Conservation (phyloP, 37 sponge, comb jelly and placozoan genomes). For the Bolinopsis microptera region DNA sequence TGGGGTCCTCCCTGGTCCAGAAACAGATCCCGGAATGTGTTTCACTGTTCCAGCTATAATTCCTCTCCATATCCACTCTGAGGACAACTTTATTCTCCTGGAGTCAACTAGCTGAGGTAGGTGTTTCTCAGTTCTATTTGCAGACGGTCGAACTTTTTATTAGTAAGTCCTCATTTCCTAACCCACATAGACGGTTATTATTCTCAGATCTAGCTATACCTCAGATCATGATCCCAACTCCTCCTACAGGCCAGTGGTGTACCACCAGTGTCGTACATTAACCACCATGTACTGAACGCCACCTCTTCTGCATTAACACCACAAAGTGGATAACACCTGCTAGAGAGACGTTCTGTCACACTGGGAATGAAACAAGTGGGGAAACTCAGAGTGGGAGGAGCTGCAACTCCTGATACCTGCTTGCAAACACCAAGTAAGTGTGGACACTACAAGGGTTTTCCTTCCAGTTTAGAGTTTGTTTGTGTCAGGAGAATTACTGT, state of each 20-base stretch:
- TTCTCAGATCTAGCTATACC: no score
- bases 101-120: conserved; percentile 40
- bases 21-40: neutral
- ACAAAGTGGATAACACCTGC: neutral
- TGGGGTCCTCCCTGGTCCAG: conserved; percentile 49
- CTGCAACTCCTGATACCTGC: neutral
- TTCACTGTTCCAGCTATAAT: conserved; percentile 58
- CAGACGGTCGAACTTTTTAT: no score
- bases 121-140: no score
- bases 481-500: no score
- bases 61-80: neutral
- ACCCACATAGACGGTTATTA: no score
- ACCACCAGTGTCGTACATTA: conserved; percentile 38
- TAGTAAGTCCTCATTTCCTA: no score
- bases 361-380: conserved; percentile 50
- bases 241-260: conserved; percentile 16
- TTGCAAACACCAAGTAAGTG: neutral
- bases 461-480: no score
- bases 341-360: neutral
- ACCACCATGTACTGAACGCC: neutral
- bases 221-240: no score
- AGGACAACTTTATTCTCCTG: neutral
- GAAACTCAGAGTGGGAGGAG: neutral
- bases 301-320: conserved; percentile 24
- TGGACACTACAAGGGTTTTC: neutral